Base-by-base conservation (phyloP, 2,888 invertebrate species). In the Cephus spinipes region DNA sequence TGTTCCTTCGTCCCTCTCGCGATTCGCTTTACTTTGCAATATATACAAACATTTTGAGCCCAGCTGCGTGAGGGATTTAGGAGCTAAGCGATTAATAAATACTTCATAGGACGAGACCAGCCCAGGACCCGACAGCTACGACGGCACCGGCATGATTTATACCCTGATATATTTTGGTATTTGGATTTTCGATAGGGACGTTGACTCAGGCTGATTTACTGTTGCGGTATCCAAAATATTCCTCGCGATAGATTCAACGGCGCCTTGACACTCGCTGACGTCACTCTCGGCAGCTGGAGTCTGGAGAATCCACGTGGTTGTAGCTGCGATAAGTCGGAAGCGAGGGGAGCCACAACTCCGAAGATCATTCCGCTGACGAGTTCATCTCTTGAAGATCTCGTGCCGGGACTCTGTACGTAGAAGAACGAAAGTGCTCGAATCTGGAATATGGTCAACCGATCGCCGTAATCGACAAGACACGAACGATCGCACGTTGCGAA, bases 71-170 rank as follows among this genome's bases (percentile, higher is more conserved):
- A 83, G 86, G 90, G 90, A 89, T 90, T 90, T 89, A 86, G 89
- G 87, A 90, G 88, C 87, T 86, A 87, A 87, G 87, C 89, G 90
- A 90, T 90, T 90, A 89, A 90, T 89, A 89, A 90, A 89, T 88
- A 87, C 86, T 83, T 80, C 84, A 83, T 86, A 85, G 80, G 85
- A 84, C 83, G 83, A 85, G 82, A 40, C 55, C 55, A 55, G 23
- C 55, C 55, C 55, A 55, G 55, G 23, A 55, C 55, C 55, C 55
- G 55, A 55, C 76, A 76, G 73, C 73, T 55, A 40, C 69, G 73
- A 75, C 73, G 77, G 79, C 71, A 6, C 30, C 75, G 73, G 83
- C 77, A 82, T 85, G 85, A 87, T 87, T 87, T 87, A 87, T 82
- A 81, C 78, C 81, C 79, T 75, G 79, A 81, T 84, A 84, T 84